phyloP scores from a whole-genome alignment of 2,797 vertebrate species.

The Ispidina picta region DNA sequence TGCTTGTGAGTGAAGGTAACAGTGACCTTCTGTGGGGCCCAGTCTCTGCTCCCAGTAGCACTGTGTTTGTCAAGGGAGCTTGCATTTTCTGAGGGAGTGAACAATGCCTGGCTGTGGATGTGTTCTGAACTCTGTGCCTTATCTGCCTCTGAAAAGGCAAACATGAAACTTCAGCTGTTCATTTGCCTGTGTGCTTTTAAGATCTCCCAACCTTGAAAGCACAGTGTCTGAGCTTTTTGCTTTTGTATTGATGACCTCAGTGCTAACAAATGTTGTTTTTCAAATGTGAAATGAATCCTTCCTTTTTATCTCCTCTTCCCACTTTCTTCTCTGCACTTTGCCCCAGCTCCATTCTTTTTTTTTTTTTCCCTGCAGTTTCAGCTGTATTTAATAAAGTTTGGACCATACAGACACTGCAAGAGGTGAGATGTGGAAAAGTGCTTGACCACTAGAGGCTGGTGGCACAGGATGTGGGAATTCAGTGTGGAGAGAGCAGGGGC shows the following conservation, averaged over 20 bases:
- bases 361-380: neutral
- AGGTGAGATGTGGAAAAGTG: neutral
- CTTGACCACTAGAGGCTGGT: neutral
- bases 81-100: neutral
- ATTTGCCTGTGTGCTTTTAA: slow-evolving; percentile 35
- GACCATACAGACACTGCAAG: neutral
- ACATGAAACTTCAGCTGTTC: slow-evolving; percentile 29
- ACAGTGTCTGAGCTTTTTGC: neutral
- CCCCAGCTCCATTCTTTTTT: neutral
- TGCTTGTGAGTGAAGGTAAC: neutral
- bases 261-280: neutral
- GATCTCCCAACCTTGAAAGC: slow-evolving; percentile 55
- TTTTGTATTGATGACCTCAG: neutral
- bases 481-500: neutral
- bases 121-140: slow-evolving; percentile 36
- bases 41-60: neutral
- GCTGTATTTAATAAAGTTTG: neutral
- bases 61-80: slow-evolving; percentile 7
- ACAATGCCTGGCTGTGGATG: slow-evolving; percentile 13
- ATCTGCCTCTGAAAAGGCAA: slow-evolving; percentile 63
- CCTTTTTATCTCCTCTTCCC: neutral
- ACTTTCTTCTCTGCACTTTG: neutral
- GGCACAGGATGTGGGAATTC: neutral
- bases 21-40: neutral
- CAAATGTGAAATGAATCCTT: neutral